Percentiles rank a stretch among this genome's conserved stretches.
Conservation (phyloP, 2,113 vertebrate genomes). For the Arothron firmamentum region DNA sequence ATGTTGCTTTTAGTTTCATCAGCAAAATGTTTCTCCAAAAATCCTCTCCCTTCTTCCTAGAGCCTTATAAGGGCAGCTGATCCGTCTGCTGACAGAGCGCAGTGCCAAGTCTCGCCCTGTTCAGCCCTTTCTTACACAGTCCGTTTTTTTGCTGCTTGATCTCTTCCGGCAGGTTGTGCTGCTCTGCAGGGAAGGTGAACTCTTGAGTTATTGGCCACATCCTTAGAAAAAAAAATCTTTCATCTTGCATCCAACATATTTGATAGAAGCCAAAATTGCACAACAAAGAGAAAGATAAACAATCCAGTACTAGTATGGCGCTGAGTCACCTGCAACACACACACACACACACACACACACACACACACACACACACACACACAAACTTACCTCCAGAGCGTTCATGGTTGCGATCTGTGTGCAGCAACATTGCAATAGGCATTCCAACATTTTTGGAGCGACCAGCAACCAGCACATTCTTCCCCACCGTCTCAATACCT, state of each 20-base stretch:
- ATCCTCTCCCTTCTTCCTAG: conserved; percentile 37
- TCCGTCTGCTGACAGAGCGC: background rate
- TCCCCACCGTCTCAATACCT: conserved; percentile 90
- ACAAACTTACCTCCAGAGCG: conserved; percentile 83
- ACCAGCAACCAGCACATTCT: conserved; percentile 88
- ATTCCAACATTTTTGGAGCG: conserved; percentile 93
- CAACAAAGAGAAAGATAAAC: conserved; percentile 15
- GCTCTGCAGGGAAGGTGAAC: conserved; percentile 20
- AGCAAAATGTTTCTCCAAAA: conserved; percentile 34
- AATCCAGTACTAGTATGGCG: background rate
- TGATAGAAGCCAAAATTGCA: conserved; percentile 36
- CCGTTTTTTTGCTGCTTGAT: conserved; percentile 6
- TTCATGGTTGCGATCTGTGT: conserved; percentile 84
- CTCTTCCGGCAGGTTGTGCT: conserved; percentile 6
- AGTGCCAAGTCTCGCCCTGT: conserved; percentile 21
- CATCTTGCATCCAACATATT: background rate
- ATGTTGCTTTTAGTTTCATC: conserved; percentile 41
- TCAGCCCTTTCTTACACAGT: conserved; percentile 12
- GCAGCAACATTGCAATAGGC: conserved; percentile 90
- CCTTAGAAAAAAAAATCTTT: conserved; percentile 4
- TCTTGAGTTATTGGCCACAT: background rate
- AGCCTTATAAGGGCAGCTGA: conserved; percentile 50
- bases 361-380: conserved; percentile 3
- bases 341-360: background rate
- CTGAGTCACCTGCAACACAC: too few species aligned